phyloP scores from a whole-genome alignment of 2,888 invertebrate genomes.

The Callinectes sapidus region DNA sequence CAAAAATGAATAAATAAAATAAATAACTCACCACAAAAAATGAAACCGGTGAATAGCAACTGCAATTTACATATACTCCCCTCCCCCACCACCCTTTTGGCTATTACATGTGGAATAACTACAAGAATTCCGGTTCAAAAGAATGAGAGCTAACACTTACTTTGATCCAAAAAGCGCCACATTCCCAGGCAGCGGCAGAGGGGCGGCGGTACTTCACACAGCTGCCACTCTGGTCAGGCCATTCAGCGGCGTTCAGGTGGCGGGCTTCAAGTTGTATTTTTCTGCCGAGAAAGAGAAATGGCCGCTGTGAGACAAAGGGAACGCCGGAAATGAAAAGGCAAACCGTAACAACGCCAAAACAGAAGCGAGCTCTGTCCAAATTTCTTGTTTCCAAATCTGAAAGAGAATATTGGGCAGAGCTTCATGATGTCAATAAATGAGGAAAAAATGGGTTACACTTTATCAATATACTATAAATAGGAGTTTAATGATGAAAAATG shows the following conservation, averaged over 20 bases:
- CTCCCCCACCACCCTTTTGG: background rate
- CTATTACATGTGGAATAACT: background rate
- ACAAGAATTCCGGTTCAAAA: background rate
- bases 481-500: background rate
- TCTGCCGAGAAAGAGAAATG: background rate
- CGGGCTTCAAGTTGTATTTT: background rate
- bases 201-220: background rate
- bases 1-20: too few species aligned
- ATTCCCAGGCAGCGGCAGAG: background rate
- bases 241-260: background rate
- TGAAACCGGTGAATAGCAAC: too few species aligned
- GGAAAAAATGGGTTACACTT: too few species aligned
- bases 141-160: background rate
- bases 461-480: background rate
- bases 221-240: background rate
- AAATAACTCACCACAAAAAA: too few species aligned
- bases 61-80: too few species aligned
- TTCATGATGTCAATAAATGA: too few species aligned
- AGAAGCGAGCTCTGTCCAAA: background rate
- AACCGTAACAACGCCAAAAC: background rate
- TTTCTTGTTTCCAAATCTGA: too few species aligned
- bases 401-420: too few species aligned
- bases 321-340: background rate
- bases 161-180: background rate
- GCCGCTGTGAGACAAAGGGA: background rate